Percentiles rank a stretch among this genome's conserved stretches.
Conservation (phyloP, 2,888 invertebrate genomes). For the Rotaria sp. region DNA sequence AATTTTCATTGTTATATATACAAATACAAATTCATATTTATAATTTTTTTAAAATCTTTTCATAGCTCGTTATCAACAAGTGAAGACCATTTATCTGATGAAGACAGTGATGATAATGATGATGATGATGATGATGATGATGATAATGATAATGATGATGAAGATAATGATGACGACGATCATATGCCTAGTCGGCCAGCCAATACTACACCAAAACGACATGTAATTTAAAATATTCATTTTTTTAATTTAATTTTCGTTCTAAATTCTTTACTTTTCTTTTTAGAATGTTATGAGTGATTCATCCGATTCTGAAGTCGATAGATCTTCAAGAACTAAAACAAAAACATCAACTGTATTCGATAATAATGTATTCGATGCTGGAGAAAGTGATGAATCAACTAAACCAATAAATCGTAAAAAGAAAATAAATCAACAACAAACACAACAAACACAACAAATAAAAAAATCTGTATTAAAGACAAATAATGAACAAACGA, state of each 20-base stretch:
- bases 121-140: neutral
- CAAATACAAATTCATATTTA: too few relatives aligned
- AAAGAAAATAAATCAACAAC: neutral
- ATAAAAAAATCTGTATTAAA: neutral
- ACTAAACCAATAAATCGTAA: neutral
- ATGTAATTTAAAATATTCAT: neutral
- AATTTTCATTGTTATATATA: too few relatives aligned
- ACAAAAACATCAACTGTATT: neutral
- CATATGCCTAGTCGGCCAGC: neutral
- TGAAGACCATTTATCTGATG: neutral
- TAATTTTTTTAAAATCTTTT: neutral
- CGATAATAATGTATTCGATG: conserved; percentile 8
- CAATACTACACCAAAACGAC: neutral
- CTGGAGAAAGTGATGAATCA: conserved; percentile 9
- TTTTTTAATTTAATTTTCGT: neutral
- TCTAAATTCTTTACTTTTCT: neutral
- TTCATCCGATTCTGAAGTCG: conserved; percentile 1
- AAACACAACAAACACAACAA: neutral
- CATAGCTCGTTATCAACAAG: neutral
- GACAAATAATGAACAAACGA: neutral
- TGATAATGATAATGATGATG: neutral
- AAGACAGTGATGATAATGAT: neutral
- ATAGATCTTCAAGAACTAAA: neutral
- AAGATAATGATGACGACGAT: neutral
- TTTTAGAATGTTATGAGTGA: conserved; percentile 1